Evolutionary conservation across 2,797 vertebrate species (phyloP).

Genomic region (Lacerta agilis): DNA sequence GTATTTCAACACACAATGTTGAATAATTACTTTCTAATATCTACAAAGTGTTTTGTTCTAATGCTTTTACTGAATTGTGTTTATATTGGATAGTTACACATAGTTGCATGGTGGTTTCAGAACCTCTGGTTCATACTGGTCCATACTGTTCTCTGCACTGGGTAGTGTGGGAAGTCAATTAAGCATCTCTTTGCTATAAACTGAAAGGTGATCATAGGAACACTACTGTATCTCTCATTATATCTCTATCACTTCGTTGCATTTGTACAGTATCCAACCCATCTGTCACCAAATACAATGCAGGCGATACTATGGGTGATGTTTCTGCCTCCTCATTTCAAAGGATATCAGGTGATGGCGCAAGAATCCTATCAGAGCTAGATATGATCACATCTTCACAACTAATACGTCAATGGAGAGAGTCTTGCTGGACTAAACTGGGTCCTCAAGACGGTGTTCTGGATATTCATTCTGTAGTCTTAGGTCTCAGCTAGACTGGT

Average conservation of each 20-base stretch:
- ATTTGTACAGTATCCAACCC: background rate
- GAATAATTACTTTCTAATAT: constrained; percentile 20
- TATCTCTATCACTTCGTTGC: background rate
- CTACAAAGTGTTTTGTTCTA: background rate
- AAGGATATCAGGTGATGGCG: too few relatives aligned
- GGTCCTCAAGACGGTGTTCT: background rate
- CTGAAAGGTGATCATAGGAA: background rate
- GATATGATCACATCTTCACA: background rate
- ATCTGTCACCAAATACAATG: background rate
- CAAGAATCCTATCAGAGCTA: background rate
- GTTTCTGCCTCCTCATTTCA: background rate
- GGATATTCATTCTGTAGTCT: background rate
- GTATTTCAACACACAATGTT: background rate
- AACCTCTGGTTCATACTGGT: too few relatives aligned
- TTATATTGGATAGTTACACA: background rate
- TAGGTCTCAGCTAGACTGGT: too few relatives aligned
- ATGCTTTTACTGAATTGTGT: background rate
- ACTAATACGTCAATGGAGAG: background rate
- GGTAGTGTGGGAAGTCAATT: too few relatives aligned
- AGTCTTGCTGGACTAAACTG: background rate
- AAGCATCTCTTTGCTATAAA: background rate
- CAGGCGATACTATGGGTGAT: background rate
- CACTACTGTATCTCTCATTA: background rate
- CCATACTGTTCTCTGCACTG: too few relatives aligned
- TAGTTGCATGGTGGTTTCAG: constrained; percentile 1